Base-by-base conservation (phyloP, 2,888 invertebrate species). In the Microplitis manilae region DNA sequence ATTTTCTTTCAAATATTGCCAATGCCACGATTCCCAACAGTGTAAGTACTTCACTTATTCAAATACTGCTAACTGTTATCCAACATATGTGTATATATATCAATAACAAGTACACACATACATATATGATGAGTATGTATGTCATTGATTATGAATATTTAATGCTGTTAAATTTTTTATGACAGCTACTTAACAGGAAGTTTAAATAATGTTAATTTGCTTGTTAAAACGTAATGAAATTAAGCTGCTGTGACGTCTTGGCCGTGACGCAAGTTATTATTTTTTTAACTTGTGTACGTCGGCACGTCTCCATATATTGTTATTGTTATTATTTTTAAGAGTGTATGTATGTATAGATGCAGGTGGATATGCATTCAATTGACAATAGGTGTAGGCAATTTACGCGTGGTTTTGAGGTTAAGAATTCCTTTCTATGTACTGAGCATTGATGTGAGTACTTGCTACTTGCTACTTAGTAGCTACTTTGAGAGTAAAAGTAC, bases 1-100 rank as follows among this genome's bases (percentile, higher is more conserved):
- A 89, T 85, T 88, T 89, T 86, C 87, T 89, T 79, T 86, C 89
- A 79, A 88, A 84, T 84, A 85, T 88, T 78, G 83, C 86, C 13
- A 86, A 83, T 79, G 83, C 86, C 39, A 81, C 86, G 68, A 81
- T 84, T 71, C 80, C 85, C 20, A 86, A 81, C 80, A 86, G 86
- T 79, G 88, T 89, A 74, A 88, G 88, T 88, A 85, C 30, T 30
- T 59, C 9, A 50, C 50, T 50, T 50, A 50, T 50, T 50, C 13
- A 50, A 50, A 8, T 8, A 50, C 9, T 13, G 50, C 13, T 50
- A 13, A 50, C 50, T 50, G 50, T 50, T 50, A 50, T 50, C 13
- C 50, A 50, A 50, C 50, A 50, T 50, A 50, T 50, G 50, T 50
- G 50, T 50, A 50, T 8, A 13, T 50, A 50, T 50, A 50, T 50